phyloP scores from a whole-genome alignment of 2,797 vertebrate species.

The Xyrichtys novacula region DNA sequence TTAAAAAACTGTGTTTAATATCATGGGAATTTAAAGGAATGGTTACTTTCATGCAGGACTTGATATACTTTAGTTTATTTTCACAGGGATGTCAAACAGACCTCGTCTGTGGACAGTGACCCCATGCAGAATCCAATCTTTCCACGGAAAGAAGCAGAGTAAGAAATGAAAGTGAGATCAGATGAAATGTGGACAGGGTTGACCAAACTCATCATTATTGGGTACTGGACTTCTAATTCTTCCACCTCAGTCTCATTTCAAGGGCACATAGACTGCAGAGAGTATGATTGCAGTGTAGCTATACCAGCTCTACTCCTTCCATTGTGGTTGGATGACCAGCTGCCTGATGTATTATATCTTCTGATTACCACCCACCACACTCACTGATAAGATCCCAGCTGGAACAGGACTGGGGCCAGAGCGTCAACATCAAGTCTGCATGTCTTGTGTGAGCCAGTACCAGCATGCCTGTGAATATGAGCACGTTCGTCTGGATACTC shows the following conservation, averaged over 20 bases:
- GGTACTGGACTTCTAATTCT: slow-evolving; percentile 55
- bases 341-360: slow-evolving; percentile 84
- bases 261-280: slow-evolving; percentile 66
- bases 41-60: background rate
- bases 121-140: slow-evolving; percentile 56
- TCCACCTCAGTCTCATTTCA: slow-evolving; percentile 70
- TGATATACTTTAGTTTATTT: background rate
- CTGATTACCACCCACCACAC: slow-evolving; percentile 82
- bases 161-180: slow-evolving; percentile 31
- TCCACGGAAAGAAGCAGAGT: slow-evolving; percentile 18
- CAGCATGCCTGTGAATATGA: slow-evolving; percentile 31
- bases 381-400: slow-evolving; percentile 80
- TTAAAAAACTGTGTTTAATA: background rate
- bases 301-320: slow-evolving; percentile 45
- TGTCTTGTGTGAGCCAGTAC: slow-evolving; percentile 43
- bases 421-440: slow-evolving; percentile 53
- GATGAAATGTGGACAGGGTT: slow-evolving; percentile 47
- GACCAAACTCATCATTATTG: slow-evolving; percentile 65
- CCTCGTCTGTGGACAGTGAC: slow-evolving; percentile 26
- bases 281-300: slow-evolving; percentile 48
- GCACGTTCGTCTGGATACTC: slow-evolving; percentile 32
- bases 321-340: slow-evolving; percentile 64
- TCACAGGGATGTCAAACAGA: background rate
- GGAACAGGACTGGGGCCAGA: slow-evolving; percentile 58
- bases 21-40: background rate